These are phyloP conservation scores for Maconellicoccus hirsutus DNA, from an alignment of 1,140 invertebrate species.

Conservation along the genomic window DNA sequence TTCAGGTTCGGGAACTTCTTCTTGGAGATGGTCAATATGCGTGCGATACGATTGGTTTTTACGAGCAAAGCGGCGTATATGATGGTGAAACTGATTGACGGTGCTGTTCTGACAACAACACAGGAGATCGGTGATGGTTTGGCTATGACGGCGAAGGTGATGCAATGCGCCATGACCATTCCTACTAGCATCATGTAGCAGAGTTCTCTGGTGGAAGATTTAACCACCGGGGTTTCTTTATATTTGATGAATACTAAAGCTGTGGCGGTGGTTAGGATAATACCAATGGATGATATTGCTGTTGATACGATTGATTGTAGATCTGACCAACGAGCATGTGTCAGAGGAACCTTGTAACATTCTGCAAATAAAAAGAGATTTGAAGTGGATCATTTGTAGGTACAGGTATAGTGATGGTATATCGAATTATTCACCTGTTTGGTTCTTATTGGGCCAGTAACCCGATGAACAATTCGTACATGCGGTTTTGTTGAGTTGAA, in stretches of 20 bases:
- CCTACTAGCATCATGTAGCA: slow-evolving; percentile 55
- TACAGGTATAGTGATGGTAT: no score
- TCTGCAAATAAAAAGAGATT: no score
- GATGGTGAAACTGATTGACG: slow-evolving; percentile 75
- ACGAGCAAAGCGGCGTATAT: slow-evolving; percentile 83
- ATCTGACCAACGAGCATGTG: no score
- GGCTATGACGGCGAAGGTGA: slow-evolving; percentile 57
- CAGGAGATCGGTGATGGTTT: slow-evolving; percentile 55
- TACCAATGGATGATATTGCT: slow-evolving; percentile 45
- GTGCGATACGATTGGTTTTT: slow-evolving; percentile 80
- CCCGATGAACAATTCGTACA: not conserved
- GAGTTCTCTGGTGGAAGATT: slow-evolving; percentile 52
- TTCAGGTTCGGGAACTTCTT: slow-evolving; percentile 85
- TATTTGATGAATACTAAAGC: slow-evolving; percentile 49
- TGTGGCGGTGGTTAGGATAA: slow-evolving; percentile 46
- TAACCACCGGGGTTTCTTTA: slow-evolving; percentile 58
- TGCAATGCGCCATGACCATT: slow-evolving; percentile 42
- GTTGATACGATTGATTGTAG: slow-evolving; percentile 45
- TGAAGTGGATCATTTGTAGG: no score
- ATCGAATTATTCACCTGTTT: no score
- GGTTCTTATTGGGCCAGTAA: not conserved
- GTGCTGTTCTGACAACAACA: slow-evolving; percentile 52
- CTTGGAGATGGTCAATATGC: slow-evolving; percentile 81
- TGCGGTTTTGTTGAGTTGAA: not conserved
- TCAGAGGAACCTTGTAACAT: no score